A percentile compares a stretch with the other conserved stretches of the same genome.
These are phyloP conservation scores for Acronicta aceris DNA, from an alignment of 2,888 invertebrate genomes.

Conservation along the genomic window DNA sequence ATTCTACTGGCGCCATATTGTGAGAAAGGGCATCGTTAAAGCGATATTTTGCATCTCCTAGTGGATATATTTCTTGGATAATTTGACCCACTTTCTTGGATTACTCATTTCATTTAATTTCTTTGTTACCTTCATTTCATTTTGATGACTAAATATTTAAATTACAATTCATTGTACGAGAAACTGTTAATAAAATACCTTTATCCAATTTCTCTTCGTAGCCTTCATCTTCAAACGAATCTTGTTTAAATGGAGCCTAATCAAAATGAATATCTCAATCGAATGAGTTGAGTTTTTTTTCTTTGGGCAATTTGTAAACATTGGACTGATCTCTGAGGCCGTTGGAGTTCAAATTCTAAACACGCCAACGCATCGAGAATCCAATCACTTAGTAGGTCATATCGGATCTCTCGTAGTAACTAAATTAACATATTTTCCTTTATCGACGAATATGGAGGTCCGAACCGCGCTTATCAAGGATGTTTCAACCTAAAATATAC, in stretches of 20 bases:
- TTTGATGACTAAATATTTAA: conserved; percentile 42
- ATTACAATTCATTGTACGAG: conserved; percentile 57
- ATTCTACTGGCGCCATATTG: conserved; percentile 87
- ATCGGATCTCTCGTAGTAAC: conserved; percentile 79
- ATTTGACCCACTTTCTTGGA: conserved; percentile 75
- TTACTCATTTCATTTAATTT: conserved; percentile 66
- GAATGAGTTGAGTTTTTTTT: conserved; percentile 67
- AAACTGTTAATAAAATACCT: conserved; percentile 51
- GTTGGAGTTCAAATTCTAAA: conserved; percentile 81
- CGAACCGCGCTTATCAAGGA: conserved; percentile 82
- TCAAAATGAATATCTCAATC: conserved; percentile 76
- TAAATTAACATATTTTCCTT: conserved; percentile 88
- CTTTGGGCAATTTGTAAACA: conserved; percentile 84
- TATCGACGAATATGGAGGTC: conserved; percentile 84
- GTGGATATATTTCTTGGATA: conserved; percentile 79
- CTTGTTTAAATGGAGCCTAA: conserved; percentile 69
- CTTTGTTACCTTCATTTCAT: conserved; percentile 61
- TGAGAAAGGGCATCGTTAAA: conserved; percentile 83
- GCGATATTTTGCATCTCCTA: conserved; percentile 84
- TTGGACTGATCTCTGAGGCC: conserved; percentile 75
- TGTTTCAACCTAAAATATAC: conserved; percentile 82
- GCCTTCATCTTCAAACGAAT: conserved; percentile 51
- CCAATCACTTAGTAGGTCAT: conserved; percentile 89
- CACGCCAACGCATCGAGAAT: conserved; percentile 80
- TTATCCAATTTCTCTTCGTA: conserved; percentile 42